Evolutionary conservation across 2,888 invertebrate species (phyloP), one percentile per base, ranked within the genome.

Genomic region (Apamea sordens): DNA sequence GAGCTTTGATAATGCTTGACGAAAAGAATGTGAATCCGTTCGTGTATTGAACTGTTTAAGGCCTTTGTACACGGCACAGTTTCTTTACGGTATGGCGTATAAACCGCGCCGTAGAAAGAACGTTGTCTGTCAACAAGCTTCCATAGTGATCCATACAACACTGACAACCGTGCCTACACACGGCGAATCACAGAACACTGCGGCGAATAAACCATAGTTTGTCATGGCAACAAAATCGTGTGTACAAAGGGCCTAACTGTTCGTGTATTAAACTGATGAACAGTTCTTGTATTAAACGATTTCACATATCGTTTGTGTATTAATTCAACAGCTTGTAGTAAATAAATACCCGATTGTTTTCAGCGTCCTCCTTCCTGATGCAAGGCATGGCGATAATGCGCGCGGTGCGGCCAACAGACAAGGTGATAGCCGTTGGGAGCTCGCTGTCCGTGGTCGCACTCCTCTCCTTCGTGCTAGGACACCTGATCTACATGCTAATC

Each of bases 311-410:
- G 50, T 6, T 50, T 6, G 18, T 18, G 50, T 32, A 50, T 32
- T 24, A 2, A 24, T 61, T 28, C 2, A 11, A 2, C 4, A 28
- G 11, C 11, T 18, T 36, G 7, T n/a, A 18, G 18, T 32, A 36
- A 50, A 21, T n/a, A 11, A 56, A 50, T 41, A 13, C 3, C 3
- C 28, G 7, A 10, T 73, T 47, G 2, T 86, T 89, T 89, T 0
- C 91, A 96, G 96, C 93, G 4, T 93, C 96, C 0, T 90, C 95
- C 4, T 90, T 95, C 81, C 88, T 96, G 73, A 94, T 96, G 95
- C 95, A 95, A 85, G 95, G 96, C 3, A 96, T 96, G 96, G 95
- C 91, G 77, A 75, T 95, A 0, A 77, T 96, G 10, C 93, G 96
- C 2, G 91, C 94, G 0, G 95, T 95, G 50, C 88, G 88, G 0